Evolutionary conservation across 2,797 vertebrate genomes (phyloP).

Genomic region (Leptatherina wallacei): DNA sequence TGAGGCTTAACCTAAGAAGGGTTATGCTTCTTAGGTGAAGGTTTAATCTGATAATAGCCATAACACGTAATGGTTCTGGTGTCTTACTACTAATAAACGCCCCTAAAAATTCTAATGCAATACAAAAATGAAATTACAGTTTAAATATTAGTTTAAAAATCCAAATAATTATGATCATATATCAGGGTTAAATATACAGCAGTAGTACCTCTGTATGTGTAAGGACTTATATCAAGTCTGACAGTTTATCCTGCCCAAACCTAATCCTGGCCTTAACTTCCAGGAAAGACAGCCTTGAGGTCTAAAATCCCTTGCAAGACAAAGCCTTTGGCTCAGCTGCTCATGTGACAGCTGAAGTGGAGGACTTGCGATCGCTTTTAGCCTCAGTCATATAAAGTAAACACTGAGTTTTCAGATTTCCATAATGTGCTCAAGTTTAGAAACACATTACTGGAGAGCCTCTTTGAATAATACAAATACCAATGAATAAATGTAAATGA

Average conservation of each 20-base stretch:
- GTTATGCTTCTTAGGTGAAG: too few relatives aligned
- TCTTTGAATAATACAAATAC: too few relatives aligned
- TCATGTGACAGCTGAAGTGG: background rate
- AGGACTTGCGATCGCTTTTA: too few relatives aligned
- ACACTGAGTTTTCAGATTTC: background rate
- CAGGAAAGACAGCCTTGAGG: background rate
- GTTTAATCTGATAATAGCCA: background rate
- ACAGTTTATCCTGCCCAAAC: background rate
- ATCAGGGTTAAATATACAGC: too few relatives aligned
- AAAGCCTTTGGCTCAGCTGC: background rate
- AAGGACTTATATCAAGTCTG: background rate
- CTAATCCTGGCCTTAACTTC: background rate
- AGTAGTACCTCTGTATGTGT: too few relatives aligned
- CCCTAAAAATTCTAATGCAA: too few relatives aligned
- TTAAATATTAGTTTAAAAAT: too few relatives aligned
- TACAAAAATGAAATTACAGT: too few relatives aligned
- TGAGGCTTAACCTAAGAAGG: background rate
- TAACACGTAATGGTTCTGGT: background rate
- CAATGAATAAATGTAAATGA: background rate
- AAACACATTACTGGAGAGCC: background rate
- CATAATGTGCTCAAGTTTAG: background rate
- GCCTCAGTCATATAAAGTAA: background rate
- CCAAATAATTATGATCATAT: too few relatives aligned
- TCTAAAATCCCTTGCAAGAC: background rate
- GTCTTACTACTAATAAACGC: too few relatives aligned